Conservation (phyloP, 2,888 invertebrate genomes). For the Lottia gigantea region DNA sequence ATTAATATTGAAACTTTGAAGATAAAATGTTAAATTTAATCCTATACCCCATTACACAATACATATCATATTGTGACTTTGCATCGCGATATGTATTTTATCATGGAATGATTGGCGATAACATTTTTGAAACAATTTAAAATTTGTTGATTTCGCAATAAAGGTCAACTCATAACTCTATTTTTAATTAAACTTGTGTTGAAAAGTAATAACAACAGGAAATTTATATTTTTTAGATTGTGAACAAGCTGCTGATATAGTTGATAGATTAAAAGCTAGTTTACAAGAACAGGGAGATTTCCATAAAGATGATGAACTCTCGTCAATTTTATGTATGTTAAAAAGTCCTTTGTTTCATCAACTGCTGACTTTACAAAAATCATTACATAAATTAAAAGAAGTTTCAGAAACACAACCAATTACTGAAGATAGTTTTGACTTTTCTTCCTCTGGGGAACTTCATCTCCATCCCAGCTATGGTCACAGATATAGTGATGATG, state of each 20-base stretch:
- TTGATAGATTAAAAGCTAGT: slow-evolving; percentile 87
- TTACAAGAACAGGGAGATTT: slow-evolving; percentile 81
- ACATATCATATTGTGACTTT: too few relatives aligned
- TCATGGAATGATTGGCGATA: too few relatives aligned
- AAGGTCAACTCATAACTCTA: background rate
- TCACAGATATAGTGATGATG: slow-evolving; percentile 32
- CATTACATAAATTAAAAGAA: slow-evolving; percentile 87
- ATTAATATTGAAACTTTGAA: too few relatives aligned
- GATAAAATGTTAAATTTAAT: too few relatives aligned
- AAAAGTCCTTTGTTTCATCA: slow-evolving; percentile 92
- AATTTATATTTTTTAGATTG: slow-evolving; percentile 74
- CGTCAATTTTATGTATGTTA: slow-evolving; percentile 81
- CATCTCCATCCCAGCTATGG: slow-evolving; percentile 68
- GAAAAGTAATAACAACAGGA: background rate
- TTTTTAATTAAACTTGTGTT: background rate
- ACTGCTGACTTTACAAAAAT: slow-evolving; percentile 91
- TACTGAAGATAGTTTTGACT: slow-evolving; percentile 84
- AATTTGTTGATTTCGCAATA: too few relatives aligned
- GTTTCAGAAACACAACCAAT: slow-evolving; percentile 53
- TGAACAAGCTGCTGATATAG: slow-evolving; percentile 87
- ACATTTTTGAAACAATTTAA: too few relatives aligned
- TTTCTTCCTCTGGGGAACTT: slow-evolving; percentile 75
- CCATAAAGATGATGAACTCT: slow-evolving; percentile 76
- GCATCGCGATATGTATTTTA: too few relatives aligned
- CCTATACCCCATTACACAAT: too few relatives aligned